These are phyloP conservation scores for Protonemura montana DNA, from an alignment of 2,888 invertebrate species.

Conservation along the genomic window DNA sequence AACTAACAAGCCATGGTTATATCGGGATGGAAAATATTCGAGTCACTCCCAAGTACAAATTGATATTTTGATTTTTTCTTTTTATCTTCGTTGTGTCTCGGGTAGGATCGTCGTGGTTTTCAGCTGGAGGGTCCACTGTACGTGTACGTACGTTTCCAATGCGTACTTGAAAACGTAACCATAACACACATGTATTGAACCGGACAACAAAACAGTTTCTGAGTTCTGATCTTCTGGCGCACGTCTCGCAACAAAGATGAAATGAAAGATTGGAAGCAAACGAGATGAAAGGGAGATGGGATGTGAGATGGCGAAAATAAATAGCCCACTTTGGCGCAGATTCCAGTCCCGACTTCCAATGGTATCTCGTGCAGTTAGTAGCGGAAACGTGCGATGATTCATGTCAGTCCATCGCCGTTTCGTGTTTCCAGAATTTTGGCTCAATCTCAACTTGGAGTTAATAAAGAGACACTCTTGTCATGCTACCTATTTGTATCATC, in stretches of 20 bases:
- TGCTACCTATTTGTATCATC: background rate
- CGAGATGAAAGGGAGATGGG: too few species aligned
- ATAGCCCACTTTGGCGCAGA: background rate
- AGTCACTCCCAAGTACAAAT: background rate
- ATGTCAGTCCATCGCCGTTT: background rate
- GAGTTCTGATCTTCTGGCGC: too few species aligned
- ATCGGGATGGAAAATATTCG: background rate
- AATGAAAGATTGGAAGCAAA: too few species aligned
- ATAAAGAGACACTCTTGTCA: slow-evolving; percentile 7
- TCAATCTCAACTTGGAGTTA: background rate
- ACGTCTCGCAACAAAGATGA: too few species aligned
- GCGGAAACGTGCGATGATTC: background rate
- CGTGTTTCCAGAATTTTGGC: background rate
- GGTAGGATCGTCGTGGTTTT: too few species aligned
- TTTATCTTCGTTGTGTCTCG: too few species aligned
- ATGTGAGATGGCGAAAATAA: background rate
- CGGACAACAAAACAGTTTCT: too few species aligned
- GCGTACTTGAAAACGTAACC: too few species aligned
- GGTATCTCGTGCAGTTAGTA: background rate
- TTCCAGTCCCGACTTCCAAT: background rate
- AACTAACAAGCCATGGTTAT: background rate
- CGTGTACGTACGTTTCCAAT: too few species aligned
- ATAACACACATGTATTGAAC: too few species aligned
- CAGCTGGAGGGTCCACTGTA: too few species aligned
- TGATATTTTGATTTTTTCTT: background rate